A percentile compares a stretch with the other conserved stretches of the same genome.
These are phyloP conservation scores for Acanthornis magna DNA, from an alignment of 2,797 vertebrate genomes.

Conservation along the genomic window DNA sequence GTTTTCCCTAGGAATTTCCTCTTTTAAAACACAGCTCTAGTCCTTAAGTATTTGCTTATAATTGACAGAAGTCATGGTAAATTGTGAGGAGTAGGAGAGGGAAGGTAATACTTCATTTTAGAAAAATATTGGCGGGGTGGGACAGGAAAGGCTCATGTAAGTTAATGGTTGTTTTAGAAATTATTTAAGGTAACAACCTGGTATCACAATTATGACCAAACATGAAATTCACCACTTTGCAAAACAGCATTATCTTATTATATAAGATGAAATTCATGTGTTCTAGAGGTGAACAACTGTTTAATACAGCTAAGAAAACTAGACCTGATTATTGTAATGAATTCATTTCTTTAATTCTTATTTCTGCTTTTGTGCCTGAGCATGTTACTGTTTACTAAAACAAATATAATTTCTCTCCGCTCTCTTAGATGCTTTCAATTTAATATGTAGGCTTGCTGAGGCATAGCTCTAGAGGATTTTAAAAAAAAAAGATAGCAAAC, in stretches of 20 bases:
- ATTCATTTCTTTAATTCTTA: neutral
- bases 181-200: neutral
- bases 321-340: neutral
- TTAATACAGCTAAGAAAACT: neutral
- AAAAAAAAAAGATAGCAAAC: neutral
- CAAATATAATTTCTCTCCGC: neutral
- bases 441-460: conserved; percentile 18
- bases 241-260: neutral
- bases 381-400: conserved; percentile 60
- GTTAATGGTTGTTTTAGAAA: neutral
- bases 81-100: neutral
- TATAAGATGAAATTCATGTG: neutral
- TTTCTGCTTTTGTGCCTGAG: conserved; percentile 22
- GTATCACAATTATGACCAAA: neutral
- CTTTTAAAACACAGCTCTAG: neutral
- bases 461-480: neutral
- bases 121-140: neutral
- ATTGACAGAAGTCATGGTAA: neutral
- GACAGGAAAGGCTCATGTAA: neutral
- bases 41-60: neutral
- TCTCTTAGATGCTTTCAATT: neutral
- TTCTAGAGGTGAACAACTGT: neutral
- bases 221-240: neutral
- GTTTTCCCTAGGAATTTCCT: neutral
- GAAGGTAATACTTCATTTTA: neutral